Percentiles rank a stretch among this genome's conserved stretches.
phyloP scores from a whole-genome alignment of 2,888 invertebrate species.

The Desoria tigrina region DNA sequence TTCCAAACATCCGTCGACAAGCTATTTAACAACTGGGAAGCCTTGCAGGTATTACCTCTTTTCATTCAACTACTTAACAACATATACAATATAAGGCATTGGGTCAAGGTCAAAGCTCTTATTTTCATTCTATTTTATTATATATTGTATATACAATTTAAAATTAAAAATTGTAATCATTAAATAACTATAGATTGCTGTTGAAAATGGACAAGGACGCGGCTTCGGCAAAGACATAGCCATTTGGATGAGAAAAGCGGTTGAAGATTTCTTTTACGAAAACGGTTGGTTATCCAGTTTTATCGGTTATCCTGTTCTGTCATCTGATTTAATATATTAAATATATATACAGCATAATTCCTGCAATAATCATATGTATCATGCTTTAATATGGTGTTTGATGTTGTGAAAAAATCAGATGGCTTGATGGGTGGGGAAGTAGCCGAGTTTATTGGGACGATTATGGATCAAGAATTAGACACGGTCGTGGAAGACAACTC shows the following conservation, averaged over 20 bases:
- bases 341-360: background rate
- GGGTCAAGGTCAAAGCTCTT: no score
- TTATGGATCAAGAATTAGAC: constrained; percentile 43
- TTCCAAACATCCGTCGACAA: constrained; percentile 38
- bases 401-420: constrained; percentile 29
- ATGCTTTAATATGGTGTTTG: background rate
- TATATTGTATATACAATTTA: no score
- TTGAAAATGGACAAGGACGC: constrained; percentile 42
- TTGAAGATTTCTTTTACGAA: constrained; percentile 42
- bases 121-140: no score
- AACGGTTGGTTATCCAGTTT: constrained; percentile 36
- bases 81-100: no score
- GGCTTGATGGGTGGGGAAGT: constrained; percentile 38
- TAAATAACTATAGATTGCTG: constrained; percentile 27
- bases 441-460: constrained; percentile 32
- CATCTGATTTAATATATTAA: constrained; percentile 13
- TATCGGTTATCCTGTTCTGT: no score
- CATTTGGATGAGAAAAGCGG: constrained; percentile 36
- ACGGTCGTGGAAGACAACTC: constrained; percentile 42
- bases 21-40: constrained; percentile 34
- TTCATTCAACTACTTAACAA: no score
- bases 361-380: background rate
- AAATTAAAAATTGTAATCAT: no score
- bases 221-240: constrained; percentile 33
- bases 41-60: constrained; percentile 37